Percentiles rank a stretch among this genome's conserved stretches.
These are phyloP conservation scores for Morus bassanus DNA, from an alignment of 2,797 vertebrate species.

Conservation along the genomic window DNA sequence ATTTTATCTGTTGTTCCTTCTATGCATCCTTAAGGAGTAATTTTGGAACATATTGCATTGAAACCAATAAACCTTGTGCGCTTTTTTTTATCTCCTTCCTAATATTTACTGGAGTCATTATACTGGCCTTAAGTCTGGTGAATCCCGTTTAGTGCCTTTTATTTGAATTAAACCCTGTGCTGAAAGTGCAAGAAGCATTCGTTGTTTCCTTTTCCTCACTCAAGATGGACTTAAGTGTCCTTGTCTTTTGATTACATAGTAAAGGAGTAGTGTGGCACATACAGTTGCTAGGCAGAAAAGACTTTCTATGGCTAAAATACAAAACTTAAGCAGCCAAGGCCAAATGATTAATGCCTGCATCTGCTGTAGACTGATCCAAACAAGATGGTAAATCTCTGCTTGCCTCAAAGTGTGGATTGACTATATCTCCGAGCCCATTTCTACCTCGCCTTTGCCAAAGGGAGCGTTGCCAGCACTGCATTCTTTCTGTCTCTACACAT, in stretches of 20 bases:
- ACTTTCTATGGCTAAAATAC: neutral
- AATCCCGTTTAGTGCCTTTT: neutral
- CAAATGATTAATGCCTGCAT: neutral
- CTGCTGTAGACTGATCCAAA: neutral
- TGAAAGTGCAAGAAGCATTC: neutral
- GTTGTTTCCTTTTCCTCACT: neutral
- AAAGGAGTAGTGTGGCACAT: neutral
- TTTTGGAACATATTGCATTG: neutral
- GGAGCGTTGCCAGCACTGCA: neutral
- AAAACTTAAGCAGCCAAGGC: neutral
- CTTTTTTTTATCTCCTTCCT: neutral
- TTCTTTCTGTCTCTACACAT: neutral
- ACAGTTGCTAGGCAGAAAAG: neutral
- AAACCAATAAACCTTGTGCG: neutral
- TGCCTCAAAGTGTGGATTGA: neutral
- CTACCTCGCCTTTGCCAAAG: neutral
- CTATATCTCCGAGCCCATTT: neutral
- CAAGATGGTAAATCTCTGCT: neutral
- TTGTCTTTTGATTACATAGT: neutral
- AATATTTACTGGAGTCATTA: neutral
- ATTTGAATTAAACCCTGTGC: neutral
- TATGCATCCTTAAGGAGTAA: neutral
- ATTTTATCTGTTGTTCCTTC: neutral
- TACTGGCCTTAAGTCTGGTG: neutral
- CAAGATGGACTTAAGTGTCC: fast-evolving